Base-by-base conservation (phyloP, 2,113 vertebrate species). In the Aegotheles bennettii region DNA sequence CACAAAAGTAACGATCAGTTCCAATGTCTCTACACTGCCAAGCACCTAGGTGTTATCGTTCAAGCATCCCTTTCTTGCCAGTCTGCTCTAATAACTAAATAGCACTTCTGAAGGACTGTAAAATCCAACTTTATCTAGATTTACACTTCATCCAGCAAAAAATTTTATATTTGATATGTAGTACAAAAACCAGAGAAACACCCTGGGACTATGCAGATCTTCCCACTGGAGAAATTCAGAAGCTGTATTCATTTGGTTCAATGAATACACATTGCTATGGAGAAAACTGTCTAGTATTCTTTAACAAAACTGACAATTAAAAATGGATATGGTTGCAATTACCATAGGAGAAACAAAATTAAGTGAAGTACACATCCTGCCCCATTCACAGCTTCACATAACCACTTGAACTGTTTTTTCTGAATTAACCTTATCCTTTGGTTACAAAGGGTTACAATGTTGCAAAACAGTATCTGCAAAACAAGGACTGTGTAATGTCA, bases 271-370 rank as follows among this genome's bases (percentile, higher is more conserved):
- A 61, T 19, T 53, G 64, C 26, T 56, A 80, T 3, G 18, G 69
- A 93, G 64, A 94, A 96, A 95, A 71, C 7, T 73, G 76, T 33
- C 9, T 42, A 77, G 88, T 21, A 76, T 28, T 89, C 57, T 78
- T 42, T 60, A 76, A 86, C 93, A 93, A 83, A 93, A 75, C 77
- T 45, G 45, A 86, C 88, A 95, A 92, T 87, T 93, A 96, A 89
- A 92, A 92, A 86, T 71, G 31, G 76, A 84, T 86, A 91, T 28
- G 48, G 65, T 21, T 92, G 91, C 61, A 95, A 96, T 94, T 94
- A 92, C 25, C 81, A 84, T 1, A 90, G 48, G 42, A 81, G 36
- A 87, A 90, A 95, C n/a, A 85, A 78, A 95, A 91, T 67, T 48
- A 85, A 92, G 59, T 89, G 42, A 83, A 83, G 65, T 63, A 51